Conservation (phyloP, 2,797 vertebrate species). For the Enteromius afrohamiltoni region DNA sequence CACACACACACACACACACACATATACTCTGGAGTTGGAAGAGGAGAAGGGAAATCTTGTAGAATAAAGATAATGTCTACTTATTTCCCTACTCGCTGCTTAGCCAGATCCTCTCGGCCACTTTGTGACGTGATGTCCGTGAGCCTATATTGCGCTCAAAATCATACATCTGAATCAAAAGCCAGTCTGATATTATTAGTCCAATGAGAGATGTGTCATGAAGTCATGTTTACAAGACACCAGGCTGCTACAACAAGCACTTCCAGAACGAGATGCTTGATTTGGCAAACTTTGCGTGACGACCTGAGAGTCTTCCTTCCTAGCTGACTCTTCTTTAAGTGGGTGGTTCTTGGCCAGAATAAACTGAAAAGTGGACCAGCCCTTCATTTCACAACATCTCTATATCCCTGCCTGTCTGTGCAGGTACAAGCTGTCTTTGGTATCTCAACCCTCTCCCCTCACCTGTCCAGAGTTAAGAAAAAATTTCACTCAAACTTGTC, state of each 20-base stretch:
- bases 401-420: neutral
- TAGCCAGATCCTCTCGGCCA: constrained; percentile 6
- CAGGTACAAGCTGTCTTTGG: neutral
- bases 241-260: neutral
- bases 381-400: neutral
- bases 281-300: neutral
- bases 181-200: neutral
- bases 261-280: neutral
- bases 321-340: neutral
- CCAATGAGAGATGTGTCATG: neutral
- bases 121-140: neutral
- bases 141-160: neutral
- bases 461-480: neutral
- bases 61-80: neutral
- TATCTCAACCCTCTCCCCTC: neutral
- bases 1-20: constrained; percentile 6
- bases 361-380: neutral
- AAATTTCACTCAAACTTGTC: neutral
- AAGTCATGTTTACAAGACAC: constrained; percentile 5
- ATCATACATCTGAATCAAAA: constrained; percentile 11
- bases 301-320: neutral
- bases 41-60: neutral
- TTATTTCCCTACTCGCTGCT: neutral
- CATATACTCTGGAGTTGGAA: neutral
- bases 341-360: neutral